These are phyloP conservation scores for Anguilla marmorata DNA, from an alignment of 2,797 vertebrate genomes.

Conservation along the genomic window DNA sequence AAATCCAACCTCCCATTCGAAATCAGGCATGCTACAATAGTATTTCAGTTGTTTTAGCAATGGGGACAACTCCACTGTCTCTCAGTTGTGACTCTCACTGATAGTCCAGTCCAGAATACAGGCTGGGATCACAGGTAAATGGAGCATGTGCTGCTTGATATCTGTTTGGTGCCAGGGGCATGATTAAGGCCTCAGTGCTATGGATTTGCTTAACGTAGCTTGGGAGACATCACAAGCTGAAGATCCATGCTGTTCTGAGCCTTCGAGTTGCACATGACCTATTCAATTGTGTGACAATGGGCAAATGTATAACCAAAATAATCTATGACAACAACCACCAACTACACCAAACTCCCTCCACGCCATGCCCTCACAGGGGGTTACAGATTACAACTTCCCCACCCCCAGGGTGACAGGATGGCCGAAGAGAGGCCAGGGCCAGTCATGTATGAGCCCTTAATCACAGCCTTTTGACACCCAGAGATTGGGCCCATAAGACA, in stretches of 20 bases:
- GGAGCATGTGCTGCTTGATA: background rate
- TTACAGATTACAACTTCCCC: background rate
- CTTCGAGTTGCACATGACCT: background rate
- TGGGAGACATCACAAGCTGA: background rate
- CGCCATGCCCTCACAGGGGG: conserved; percentile 16
- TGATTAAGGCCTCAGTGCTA: background rate
- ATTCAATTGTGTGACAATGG: background rate
- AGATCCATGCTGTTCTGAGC: background rate
- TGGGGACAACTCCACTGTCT: too few relatives aligned
- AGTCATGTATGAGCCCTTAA: conserved; percentile 72
- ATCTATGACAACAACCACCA: conserved; percentile 67
- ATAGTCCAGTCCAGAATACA: background rate
- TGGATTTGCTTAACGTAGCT: background rate
- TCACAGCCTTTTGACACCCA: conserved; percentile 78
- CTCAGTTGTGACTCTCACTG: background rate
- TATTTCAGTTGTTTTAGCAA: too few relatives aligned
- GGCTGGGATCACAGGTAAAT: background rate
- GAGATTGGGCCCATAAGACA: conserved; percentile 74
- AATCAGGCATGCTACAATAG: background rate
- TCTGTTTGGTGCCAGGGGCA: background rate
- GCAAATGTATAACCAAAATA: background rate
- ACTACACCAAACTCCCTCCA: conserved; percentile 54
- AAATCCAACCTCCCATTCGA: background rate
- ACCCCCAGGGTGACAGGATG: background rate
- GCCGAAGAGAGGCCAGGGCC: background rate